These are phyloP conservation scores for Oreohelix idahoensis DNA, from an alignment of 1,140 invertebrate species.

Conservation along the genomic window DNA sequence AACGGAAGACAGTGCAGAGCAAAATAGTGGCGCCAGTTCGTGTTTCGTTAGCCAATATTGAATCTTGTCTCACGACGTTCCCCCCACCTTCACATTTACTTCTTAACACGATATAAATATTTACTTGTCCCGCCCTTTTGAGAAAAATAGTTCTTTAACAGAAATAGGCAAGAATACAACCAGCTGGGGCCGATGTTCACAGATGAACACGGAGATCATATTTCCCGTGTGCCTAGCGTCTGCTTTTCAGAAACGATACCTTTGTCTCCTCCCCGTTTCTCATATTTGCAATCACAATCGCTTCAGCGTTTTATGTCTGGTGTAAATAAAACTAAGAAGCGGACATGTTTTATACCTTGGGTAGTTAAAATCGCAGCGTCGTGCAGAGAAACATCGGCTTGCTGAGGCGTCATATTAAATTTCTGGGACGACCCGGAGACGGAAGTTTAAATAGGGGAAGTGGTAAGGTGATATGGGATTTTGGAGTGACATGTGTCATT, in stretches of 20 bases:
- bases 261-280: background rate
- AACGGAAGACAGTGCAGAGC: background rate
- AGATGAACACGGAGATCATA: background rate
- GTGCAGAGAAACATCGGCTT: background rate
- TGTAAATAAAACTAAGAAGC: background rate
- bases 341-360: background rate
- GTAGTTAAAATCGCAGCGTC: background rate
- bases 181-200: no score
- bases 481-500: background rate
- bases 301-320: no score
- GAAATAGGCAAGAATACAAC: background rate
- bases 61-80: constrained; percentile 10
- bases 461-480: background rate
- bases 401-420: background rate
- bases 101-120: constrained; percentile 11
- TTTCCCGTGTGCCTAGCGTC: background rate
- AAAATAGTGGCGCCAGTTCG: constrained; percentile 1
- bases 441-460: background rate
- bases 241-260: background rate
- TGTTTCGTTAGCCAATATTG: background rate
- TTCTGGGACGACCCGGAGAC: background rate
- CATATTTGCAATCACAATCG: background rate
- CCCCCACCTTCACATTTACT: background rate
- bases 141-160: no score
- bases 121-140: background rate